Evolutionary conservation across 2,797 vertebrate genomes (phyloP), one percentile per base, ranked within the genome.

Genomic region (Australoheros facetus): DNA sequence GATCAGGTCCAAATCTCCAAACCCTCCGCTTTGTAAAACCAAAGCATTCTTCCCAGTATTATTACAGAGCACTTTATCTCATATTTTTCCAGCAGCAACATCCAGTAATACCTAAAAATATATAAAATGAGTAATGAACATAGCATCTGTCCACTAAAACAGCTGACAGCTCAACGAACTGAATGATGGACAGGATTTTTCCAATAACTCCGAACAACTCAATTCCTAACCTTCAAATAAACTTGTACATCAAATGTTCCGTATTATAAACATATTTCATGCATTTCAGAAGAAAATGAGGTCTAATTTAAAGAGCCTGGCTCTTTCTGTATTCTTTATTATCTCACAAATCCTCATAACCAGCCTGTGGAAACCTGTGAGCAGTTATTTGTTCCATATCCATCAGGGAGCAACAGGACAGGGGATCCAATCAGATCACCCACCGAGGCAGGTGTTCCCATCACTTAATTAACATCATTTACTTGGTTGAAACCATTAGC

Each of bases 61-160:
- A 30, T 39, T 23, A 34, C 7, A 7, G 32, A 55, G n/a, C 3
- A 55, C 56, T 60, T 62, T 3, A 64, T 34, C 51, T 28, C 23
- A 64, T 55, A 11, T 9, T 56, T 81, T 59, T 77, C 32, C 64
- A 74, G 28, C 16, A 71, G 60, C 75, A 37, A 72, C 28, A 23
- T 54, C 75, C 26, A 70, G 19, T 39, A 73, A 58, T 7, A 56
- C 45, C 45, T 37, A 56, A 70, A 62, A 79, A 30, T 7, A 71
- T 13, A 17, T 69, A 4, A 58, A 84, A 73, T 3, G 16, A 71
- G 23, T 34, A 60, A 69, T 9, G 26, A 0, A 73, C 37, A 39
- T 16, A 80, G n/a, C 59, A 37, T 39, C 16, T 8, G 10, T 64
- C 58, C 4, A 45, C 0, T 45, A 75, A 78, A 79, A 39, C 4